Conservation (phyloP, 2,888 invertebrate genomes). For the Scaptomyza polygonia region DNA sequence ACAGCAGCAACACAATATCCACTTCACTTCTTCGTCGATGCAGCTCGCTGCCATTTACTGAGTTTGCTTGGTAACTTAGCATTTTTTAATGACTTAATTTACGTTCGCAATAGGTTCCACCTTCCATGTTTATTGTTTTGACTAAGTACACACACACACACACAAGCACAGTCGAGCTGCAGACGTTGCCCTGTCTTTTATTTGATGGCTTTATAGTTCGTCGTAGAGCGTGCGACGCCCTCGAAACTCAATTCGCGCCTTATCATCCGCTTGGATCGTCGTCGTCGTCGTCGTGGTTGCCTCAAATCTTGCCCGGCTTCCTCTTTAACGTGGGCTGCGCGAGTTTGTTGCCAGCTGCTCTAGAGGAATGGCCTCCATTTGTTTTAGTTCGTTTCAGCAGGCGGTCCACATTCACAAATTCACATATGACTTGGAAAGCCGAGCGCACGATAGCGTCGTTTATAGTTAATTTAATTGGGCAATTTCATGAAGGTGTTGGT, state of each 20-base stretch:
- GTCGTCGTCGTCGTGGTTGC: conserved; percentile 32
- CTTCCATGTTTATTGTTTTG: conserved; percentile 82
- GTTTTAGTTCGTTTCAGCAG: conserved; percentile 49
- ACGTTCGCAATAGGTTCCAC: conserved; percentile 82
- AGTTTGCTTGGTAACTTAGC: conserved; percentile 66
- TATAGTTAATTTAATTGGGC: conserved; percentile 81
- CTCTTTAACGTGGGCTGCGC: conserved; percentile 67
- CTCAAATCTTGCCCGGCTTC: conserved; percentile 66
- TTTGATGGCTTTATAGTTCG: conserved; percentile 68
- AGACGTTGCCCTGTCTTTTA: conserved; percentile 34
- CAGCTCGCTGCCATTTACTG: conserved; percentile 18
- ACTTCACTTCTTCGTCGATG: not conserved
- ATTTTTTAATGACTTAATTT: conserved; percentile 84
- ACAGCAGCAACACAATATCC: conserved; percentile 15
- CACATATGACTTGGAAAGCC: conserved; percentile 33
- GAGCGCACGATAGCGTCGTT: conserved; percentile 56
- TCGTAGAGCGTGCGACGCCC: conserved; percentile 74
- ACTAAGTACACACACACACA: conserved; percentile 64
- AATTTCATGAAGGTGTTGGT: conserved; percentile 72
- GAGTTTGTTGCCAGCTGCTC: conserved; percentile 60
- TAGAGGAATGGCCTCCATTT: conserved; percentile 55
- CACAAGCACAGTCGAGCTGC: conserved; percentile 12
- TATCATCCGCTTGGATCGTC: conserved; percentile 67
- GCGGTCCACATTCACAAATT: conserved; percentile 47
- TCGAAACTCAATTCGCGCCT: conserved; percentile 71